phyloP scores from a whole-genome alignment of 2,797 vertebrate genomes.

The Myiotriccus ornatus region DNA sequence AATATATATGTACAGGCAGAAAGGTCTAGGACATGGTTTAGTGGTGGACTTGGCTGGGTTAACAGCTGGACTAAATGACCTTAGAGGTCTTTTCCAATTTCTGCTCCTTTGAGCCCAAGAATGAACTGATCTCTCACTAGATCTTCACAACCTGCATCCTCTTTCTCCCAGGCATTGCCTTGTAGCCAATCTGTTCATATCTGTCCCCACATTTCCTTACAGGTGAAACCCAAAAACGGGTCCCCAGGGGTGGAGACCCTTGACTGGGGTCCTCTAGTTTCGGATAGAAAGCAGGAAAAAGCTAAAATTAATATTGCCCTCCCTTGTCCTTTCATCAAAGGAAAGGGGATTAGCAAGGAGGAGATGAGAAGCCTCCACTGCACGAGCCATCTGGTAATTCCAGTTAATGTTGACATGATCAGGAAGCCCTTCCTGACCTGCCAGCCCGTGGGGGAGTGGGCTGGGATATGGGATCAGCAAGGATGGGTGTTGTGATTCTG shows the following conservation, averaged over 20 bases:
- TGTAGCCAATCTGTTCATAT: background rate
- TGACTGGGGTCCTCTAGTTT: background rate
- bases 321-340: background rate
- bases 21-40: background rate
- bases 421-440: background rate
- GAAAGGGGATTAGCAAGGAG: background rate
- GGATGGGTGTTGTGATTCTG: background rate
- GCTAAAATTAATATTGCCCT: background rate
- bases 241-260: background rate
- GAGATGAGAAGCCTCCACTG: background rate
- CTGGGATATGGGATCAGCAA: background rate
- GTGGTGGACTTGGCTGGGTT: background rate
- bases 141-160: background rate
- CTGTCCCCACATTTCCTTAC: background rate
- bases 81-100: background rate
- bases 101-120: background rate
- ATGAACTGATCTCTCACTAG: background rate
- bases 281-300: background rate
- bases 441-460: background rate
- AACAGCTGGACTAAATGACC: too few relatives aligned
- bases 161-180: background rate
- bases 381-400: background rate
- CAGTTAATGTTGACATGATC: background rate
- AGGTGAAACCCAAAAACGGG: background rate
- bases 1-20: background rate